Conservation (phyloP, 2,797 vertebrate species). For the Aplochiton taeniatus region DNA sequence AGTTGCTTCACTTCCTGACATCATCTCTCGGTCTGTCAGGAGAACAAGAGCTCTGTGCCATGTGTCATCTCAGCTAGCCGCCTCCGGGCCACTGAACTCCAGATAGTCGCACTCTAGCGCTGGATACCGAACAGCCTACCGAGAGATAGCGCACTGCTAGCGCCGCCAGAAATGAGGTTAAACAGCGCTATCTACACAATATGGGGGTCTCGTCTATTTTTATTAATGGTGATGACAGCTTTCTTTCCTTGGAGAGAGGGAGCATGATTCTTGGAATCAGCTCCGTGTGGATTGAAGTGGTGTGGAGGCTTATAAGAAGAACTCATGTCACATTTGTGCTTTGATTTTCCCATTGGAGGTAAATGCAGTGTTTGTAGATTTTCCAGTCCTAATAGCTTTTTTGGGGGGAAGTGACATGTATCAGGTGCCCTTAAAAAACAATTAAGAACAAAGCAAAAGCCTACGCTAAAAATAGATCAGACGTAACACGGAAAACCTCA, state of each 20-base stretch:
- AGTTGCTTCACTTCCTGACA: conserved; percentile 61
- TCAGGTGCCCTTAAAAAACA: too few relatives aligned
- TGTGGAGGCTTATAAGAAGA: conserved; percentile 26
- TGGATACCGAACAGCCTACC: conserved; percentile 64
- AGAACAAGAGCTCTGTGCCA: conserved; percentile 58
- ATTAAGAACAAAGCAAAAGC: not conserved
- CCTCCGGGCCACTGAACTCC: conserved; percentile 59
- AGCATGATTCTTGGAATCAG: conserved; percentile 58
- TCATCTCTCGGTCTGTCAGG: conserved; percentile 62
- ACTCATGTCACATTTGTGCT: conserved; percentile 27
- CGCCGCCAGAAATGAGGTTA: conserved; percentile 70
- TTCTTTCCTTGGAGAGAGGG: conserved; percentile 55
- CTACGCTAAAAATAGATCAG: not conserved
- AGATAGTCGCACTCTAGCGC: conserved; percentile 67
- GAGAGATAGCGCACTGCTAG: conserved; percentile 62
- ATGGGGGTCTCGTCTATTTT: conserved; percentile 72
- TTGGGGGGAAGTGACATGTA: too few relatives aligned
- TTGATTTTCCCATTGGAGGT: conserved; percentile 37
- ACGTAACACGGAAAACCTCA: conserved; percentile 31
- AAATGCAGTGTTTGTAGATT: conserved; percentile 23
- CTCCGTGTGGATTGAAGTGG: conserved; percentile 51
- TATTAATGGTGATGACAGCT: conserved; percentile 69
- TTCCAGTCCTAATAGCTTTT: too few relatives aligned
- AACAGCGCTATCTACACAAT: conserved; percentile 71
- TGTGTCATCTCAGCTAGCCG: conserved; percentile 38